phyloP scores from a whole-genome alignment of 2,113 vertebrate genomes.

The Odontophorus gujanensis region DNA sequence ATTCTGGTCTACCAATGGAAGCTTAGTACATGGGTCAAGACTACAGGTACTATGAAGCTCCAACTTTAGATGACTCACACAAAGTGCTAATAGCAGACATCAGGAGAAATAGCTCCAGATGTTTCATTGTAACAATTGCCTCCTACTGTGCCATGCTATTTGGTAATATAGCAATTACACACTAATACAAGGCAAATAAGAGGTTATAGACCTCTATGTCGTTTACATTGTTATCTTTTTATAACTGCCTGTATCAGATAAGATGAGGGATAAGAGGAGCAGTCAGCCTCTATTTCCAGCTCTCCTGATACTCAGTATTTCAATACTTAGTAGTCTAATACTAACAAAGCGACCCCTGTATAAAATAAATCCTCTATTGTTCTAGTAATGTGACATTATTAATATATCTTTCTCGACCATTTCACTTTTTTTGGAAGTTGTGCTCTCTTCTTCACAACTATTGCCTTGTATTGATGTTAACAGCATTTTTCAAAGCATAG shows the following conservation, averaged over 20 bases:
- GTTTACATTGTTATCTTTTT: not conserved
- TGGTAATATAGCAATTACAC: not conserved
- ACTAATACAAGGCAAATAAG: not conserved
- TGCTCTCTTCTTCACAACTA: not conserved
- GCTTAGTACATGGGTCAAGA: not conserved
- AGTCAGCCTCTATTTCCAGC: not conserved
- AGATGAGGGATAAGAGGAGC: not conserved
- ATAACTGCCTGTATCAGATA: not conserved
- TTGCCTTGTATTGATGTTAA: not conserved
- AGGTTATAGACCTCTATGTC: not conserved
- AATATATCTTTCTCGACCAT: not conserved
- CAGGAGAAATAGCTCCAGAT: not conserved
- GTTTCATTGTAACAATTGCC: not conserved
- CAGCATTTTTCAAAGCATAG: not conserved
- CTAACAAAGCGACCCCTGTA: not conserved
- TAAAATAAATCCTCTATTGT: not conserved
- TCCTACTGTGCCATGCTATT: not conserved
- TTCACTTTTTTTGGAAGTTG: not conserved
- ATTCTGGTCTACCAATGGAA: not conserved
- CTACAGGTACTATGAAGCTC: not conserved
- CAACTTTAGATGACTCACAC: not conserved
- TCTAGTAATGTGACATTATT: not conserved
- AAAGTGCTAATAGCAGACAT: not conserved
- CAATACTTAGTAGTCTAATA: not conserved
- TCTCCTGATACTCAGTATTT: not conserved